Base-by-base conservation (phyloP, 2,113 vertebrate species). In the Sebastes schlegelii region DNA sequence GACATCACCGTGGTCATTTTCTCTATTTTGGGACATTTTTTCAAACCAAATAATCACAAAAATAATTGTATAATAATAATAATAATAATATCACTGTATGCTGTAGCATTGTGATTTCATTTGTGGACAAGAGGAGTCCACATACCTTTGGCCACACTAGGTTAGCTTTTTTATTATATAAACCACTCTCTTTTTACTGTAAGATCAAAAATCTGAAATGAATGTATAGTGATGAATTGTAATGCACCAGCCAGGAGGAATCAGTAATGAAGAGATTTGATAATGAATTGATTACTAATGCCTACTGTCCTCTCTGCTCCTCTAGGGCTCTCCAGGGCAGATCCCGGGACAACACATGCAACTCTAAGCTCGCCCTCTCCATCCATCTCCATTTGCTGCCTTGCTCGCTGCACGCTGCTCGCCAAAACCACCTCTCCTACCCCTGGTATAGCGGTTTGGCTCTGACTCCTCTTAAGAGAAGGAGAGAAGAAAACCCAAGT, bases 401-500 rank as follows among this genome's bases (percentile, higher is more conserved):
- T 70, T 54, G 57, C 51, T 9, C 49, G 10, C 70, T 54, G 57
- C 51, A 11, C 49, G 10, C 83, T 48, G 55, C 77, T 79, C 12
- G 9, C 67, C 83, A 57, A 75, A 79, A 80, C 88, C 88, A 85
- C 87, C 83, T 86, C 94, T 82, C 26, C 91, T 92, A 84, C 93
- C 95, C 93, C 92, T 74, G 95, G 95, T 94, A 90, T 93, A 95
- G 95, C 94, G 95, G 95, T 96, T 97, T 97, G 95, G 96, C 96
- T 95, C 94, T 71, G 93, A 94, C 95, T 96, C 71, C 95, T 95
- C 52, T 34, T 14, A 46, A 79, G 76, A 73, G 70, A 84, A 77
- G 84, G 81, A 57, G 81, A 80, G 40, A 96, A 63, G 95, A 95
- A 42, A 83, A 62, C 17, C 63, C 62, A 90, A 90, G 89, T 82